phyloP scores from a whole-genome alignment of 2,888 invertebrate genomes.

The Macrosiphum euphorbiae region DNA sequence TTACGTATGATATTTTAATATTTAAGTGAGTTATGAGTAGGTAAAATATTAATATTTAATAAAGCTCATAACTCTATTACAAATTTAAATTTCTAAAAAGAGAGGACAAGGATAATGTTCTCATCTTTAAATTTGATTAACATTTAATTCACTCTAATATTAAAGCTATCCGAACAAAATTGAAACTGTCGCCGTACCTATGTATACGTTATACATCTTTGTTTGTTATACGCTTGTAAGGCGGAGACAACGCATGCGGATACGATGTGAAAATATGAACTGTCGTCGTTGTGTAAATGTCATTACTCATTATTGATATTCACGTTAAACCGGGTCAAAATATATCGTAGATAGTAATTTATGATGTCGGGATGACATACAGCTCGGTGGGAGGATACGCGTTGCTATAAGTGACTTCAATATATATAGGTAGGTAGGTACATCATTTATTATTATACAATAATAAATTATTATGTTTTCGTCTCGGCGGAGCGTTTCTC shows the following conservation, averaged over 20 bases:
- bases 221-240: background rate
- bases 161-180: background rate
- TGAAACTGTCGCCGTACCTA: background rate
- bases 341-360: background rate
- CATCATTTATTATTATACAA: too few species aligned
- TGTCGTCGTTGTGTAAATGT: background rate
- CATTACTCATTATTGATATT: background rate
- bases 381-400: background rate
- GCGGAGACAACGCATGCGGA: background rate
- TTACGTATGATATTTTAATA: background rate
- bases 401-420: background rate
- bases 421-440: background rate
- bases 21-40: background rate
- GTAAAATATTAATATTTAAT: background rate
- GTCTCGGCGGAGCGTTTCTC: constrained; percentile 2
- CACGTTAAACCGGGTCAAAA: background rate
- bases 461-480: background rate
- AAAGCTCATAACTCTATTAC: background rate
- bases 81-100: background rate
- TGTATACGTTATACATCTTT: too few species aligned
- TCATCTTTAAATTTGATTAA: background rate
- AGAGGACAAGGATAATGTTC: background rate
- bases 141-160: background rate
- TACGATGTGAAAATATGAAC: background rate
- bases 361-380: background rate